Conservation (phyloP, 2,888 invertebrate genomes). For the Clepsis dumicolana region DNA sequence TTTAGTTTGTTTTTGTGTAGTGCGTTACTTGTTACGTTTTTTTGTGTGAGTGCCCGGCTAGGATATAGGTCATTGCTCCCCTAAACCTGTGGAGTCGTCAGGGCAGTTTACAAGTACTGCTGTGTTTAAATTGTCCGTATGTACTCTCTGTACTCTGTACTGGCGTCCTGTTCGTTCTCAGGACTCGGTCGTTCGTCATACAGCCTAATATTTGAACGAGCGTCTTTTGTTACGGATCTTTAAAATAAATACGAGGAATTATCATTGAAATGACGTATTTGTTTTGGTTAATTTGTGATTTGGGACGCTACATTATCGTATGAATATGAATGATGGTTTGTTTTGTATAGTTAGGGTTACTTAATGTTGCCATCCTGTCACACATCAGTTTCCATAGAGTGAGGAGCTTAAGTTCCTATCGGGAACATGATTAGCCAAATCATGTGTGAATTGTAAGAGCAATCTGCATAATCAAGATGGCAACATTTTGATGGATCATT, state of each 20-base stretch:
- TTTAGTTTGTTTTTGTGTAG: constrained; percentile 68
- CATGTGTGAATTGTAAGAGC: too few species aligned
- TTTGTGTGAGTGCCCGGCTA: constrained; percentile 67
- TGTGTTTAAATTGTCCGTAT: constrained; percentile 85
- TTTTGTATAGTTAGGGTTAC: constrained; percentile 4
- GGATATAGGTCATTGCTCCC: constrained; percentile 86
- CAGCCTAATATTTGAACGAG: constrained; percentile 36
- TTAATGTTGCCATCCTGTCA: neutral
- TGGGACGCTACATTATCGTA: constrained; percentile 10
- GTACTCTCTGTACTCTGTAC: constrained; percentile 71
- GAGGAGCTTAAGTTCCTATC: neutral
- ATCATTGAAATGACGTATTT: constrained; percentile 16
- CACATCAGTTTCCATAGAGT: neutral
- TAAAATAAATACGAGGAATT: constrained; percentile 30
- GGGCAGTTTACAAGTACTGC: constrained; percentile 82
- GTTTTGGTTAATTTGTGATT: constrained; percentile 15
- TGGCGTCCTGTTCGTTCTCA: constrained; percentile 5
- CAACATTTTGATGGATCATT: too few species aligned
- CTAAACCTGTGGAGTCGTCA: constrained; percentile 83
- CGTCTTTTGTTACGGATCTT: constrained; percentile 34
- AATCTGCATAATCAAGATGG: too few species aligned
- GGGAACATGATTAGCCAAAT: too few species aligned
- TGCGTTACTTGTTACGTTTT: constrained; percentile 70
- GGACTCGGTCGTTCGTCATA: constrained; percentile 8
- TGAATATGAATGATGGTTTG: constrained; percentile 10